phyloP scores from a whole-genome alignment of 1,140 invertebrate genomes.

The Drosophila subpulchrella region DNA sequence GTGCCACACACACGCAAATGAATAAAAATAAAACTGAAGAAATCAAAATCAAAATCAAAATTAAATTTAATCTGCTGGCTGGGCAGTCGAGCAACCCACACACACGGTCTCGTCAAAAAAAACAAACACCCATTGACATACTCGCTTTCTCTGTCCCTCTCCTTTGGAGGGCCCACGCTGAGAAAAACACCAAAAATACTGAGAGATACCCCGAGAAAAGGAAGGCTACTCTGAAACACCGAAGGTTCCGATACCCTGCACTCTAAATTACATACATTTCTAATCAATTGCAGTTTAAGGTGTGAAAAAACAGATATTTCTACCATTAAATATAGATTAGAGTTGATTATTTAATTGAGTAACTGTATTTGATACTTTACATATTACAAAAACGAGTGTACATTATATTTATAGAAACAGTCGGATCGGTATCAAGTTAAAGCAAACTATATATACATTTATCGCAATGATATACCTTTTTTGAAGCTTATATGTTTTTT shows the following conservation, averaged over 20 bases:
- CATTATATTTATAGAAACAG: no score
- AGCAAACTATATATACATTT: no score
- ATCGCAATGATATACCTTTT: no score
- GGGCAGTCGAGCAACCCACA: constrained; percentile 34
- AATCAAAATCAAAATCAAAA: constrained; percentile 36
- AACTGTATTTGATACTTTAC: no score
- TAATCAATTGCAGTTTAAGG: neutral
- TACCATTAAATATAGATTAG: no score
- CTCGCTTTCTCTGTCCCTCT: constrained; percentile 20
- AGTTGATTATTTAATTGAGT: no score
- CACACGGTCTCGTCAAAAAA: constrained; percentile 5
- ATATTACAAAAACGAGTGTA: no score
- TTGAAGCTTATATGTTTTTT: no score
- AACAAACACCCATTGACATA: constrained; percentile 31
- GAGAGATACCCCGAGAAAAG: neutral
- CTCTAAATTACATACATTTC: neutral
- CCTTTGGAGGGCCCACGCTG: constrained; percentile 20
- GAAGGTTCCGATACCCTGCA: neutral
- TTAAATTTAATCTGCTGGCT: constrained; percentile 47
- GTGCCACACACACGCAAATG: constrained; percentile 24
- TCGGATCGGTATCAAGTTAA: no score
- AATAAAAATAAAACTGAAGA: constrained; percentile 27
- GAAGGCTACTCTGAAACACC: neutral
- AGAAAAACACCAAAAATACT: neutral
- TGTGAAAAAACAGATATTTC: neutral